Evolutionary conservation across 2,888 invertebrate genomes (phyloP).

Genomic region (Psylliodes chrysocephalus): DNA sequence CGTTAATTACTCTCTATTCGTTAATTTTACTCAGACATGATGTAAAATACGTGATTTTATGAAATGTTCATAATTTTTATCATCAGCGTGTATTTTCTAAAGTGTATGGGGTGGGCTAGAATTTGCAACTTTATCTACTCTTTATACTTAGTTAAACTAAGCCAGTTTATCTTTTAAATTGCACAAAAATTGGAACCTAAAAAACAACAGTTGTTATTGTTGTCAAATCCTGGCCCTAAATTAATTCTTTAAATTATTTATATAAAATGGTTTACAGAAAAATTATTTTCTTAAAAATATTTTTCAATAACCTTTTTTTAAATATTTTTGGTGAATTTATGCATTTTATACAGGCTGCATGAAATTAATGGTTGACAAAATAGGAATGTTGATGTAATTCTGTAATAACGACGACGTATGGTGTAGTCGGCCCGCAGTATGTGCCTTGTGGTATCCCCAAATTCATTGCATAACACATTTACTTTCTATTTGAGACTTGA

Average conservation of each 20-base stretch:
- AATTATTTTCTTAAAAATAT: conserved; percentile 1
- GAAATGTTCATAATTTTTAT: neutral
- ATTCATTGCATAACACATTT: conserved; percentile 95
- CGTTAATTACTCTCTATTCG: too few species aligned
- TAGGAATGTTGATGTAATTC: conserved; percentile 36
- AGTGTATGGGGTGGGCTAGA: conserved; percentile 26
- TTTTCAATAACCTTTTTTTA: neutral
- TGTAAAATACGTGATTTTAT: neutral
- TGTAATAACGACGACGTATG: conserved; percentile 40
- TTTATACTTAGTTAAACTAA: neutral
- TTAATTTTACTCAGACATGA: neutral
- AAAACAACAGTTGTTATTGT: conserved; percentile 11
- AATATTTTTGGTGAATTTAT: neutral
- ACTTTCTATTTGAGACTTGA: conserved; percentile 96
- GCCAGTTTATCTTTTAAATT: conserved; percentile 28
- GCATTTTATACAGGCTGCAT: conserved; percentile 12
- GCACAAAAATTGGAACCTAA: conserved; percentile 11
- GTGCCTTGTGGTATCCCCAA: conserved; percentile 63
- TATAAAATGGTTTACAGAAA: conserved; percentile 12
- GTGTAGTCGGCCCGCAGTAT: conserved; percentile 58
- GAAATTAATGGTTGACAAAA: conserved; percentile 12
- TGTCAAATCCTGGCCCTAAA: conserved; percentile 29
- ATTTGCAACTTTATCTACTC: conserved; percentile 35
- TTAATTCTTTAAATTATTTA: conserved; percentile 6
- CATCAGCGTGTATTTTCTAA: neutral